Conservation (phyloP, 2,888 invertebrate species). For the Daptonema setosum region DNA sequence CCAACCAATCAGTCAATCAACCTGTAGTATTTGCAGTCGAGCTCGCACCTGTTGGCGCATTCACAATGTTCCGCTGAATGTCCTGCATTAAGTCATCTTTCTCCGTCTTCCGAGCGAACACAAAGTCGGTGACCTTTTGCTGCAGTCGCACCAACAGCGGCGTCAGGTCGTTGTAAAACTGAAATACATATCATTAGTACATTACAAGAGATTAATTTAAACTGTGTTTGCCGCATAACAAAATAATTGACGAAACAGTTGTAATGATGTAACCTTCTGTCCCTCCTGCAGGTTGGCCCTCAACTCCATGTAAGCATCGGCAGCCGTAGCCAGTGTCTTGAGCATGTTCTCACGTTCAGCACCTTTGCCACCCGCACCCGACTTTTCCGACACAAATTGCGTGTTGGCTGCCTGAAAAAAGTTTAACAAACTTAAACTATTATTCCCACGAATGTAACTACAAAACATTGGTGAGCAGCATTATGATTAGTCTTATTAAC, state of each 20-base stretch:
- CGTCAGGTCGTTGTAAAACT: conserved; percentile 40
- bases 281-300: conserved; percentile 79
- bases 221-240: not conserved
- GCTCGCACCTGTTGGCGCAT: too few relatives aligned
- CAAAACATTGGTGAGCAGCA: not conserved
- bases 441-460: not conserved
- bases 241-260: too few relatives aligned
- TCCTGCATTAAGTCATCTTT: conserved; percentile 78
- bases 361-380: conserved; percentile 34
- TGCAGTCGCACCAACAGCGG: conserved; percentile 77
- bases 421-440: not conserved
- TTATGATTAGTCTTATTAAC: too few relatives aligned
- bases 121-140: conserved; percentile 88
- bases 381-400: conserved; percentile 41
- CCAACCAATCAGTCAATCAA: too few relatives aligned
- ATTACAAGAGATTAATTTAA: not conserved
- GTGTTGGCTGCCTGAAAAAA: conserved; percentile 33
- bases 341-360: conserved; percentile 49
- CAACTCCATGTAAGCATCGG: conserved; percentile 74
- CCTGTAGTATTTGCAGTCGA: too few relatives aligned
- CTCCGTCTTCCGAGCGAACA: conserved; percentile 94
- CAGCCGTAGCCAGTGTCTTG: conserved; percentile 63
- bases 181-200: conserved; percentile 11
- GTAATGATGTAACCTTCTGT: conserved; percentile 70
- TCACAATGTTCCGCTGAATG: not conserved